A percentile compares a stretch with the other conserved stretches of the same genome.
Conservation (phyloP, 2,888 invertebrate species). For the Aphodius sticticus region DNA sequence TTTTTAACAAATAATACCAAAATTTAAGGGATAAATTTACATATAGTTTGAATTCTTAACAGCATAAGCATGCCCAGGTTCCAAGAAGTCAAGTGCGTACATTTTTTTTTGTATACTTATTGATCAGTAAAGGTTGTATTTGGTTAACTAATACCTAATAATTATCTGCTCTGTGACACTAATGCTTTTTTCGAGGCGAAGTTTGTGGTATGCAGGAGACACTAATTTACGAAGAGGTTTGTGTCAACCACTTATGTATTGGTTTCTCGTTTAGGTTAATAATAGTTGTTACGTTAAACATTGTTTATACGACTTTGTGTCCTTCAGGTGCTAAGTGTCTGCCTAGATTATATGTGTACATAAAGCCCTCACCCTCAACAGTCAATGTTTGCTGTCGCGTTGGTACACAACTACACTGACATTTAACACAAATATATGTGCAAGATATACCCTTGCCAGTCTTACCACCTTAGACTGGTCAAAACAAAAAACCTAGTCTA, state of each 20-base stretch:
- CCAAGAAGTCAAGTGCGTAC: slow-evolving; percentile 8
- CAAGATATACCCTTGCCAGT: no score
- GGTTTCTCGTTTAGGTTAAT: slow-evolving; percentile 47
- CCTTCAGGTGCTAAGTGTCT: slow-evolving; percentile 42
- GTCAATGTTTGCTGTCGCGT: not conserved
- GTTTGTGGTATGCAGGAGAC: slow-evolving; percentile 38
- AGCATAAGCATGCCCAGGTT: not conserved
- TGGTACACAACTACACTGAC: not conserved
- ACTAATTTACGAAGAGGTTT: slow-evolving; percentile 39
- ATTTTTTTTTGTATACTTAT: slow-evolving; percentile 9
- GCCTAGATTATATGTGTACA: slow-evolving; percentile 34
- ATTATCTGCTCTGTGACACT: slow-evolving; percentile 30
- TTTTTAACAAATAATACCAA: no score
- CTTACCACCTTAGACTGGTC: no score
- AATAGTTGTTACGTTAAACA: slow-evolving; percentile 48
- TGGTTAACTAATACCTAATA: slow-evolving; percentile 37
- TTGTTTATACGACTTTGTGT: slow-evolving; percentile 48
- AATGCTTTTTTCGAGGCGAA: slow-evolving; percentile 40
- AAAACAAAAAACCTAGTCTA: no score
- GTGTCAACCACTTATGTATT: slow-evolving; percentile 47
- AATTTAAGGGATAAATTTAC: no score
- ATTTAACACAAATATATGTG: no score
- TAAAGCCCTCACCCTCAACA: slow-evolving; percentile 27
- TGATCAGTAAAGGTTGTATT: slow-evolving; percentile 22
- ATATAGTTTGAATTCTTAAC: no score